Evolutionary conservation across 2,888 invertebrate species (phyloP), one percentile per base, ranked within the genome.

Genomic region (Oscheius sp.): DNA sequence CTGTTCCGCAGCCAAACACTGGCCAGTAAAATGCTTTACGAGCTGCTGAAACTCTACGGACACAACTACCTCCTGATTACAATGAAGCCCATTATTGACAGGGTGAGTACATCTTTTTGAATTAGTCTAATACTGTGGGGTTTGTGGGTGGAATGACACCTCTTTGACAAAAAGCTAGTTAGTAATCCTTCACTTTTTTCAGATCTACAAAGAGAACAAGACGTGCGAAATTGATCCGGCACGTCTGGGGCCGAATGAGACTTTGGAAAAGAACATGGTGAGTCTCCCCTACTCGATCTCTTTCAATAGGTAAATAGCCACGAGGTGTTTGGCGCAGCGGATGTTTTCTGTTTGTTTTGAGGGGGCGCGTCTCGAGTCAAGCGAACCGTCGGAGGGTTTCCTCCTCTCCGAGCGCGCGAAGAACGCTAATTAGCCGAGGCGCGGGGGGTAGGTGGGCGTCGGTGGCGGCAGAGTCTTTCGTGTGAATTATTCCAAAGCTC

Each of bases 151-250:
- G 42, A 42, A 42, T 42, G 42, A 42, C 42, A 7, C 42, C 3
- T 3, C 42, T 42, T 5, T 21, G 4, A 42, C 42, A 42, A 42
- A 7, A 42, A 7, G 42, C 42, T 42, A 42, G 42, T 42, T 42
- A 42, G n/a, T 65, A 9, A 35, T 13, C 47, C 21, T 7, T 53
- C 33, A 42, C 33, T 13, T 0, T 47, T 71, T 81, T 65, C 66
- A 87, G 87, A 88, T 88, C 50, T 88, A 81, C 82, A 82, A 83
- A 62, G 89, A 89, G 63, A 75, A 81, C 29, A 84, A 84, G 70
- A 84, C 82, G 59, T 89, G 89, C 70, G 89, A 89, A 76, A 85
- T 89, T 57, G 88, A 89, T 66, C 89, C 89, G 33, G 62, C 82
- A 32, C 79, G 84, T 58, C 63, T 89, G 42, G 35, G 29, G 11